Conservation (phyloP, 2,797 vertebrate genomes). For the Spinus pinus region DNA sequence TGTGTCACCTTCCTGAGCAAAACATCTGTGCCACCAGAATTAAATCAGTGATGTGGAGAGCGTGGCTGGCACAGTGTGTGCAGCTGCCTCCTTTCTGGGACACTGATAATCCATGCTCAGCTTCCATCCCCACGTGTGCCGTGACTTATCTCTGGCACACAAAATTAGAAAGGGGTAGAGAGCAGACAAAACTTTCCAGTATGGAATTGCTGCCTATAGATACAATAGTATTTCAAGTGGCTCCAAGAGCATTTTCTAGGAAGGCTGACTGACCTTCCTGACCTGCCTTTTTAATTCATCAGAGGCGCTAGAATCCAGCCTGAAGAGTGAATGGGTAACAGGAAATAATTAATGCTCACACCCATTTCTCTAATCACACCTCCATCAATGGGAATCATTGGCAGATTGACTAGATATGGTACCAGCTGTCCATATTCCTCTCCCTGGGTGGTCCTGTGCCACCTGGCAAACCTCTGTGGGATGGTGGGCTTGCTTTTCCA, state of each 20-base stretch:
- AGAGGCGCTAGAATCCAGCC: neutral
- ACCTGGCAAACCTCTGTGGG: neutral
- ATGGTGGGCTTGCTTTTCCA: neutral
- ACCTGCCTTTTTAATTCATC: neutral
- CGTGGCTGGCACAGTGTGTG: neutral
- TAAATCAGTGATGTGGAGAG: neutral
- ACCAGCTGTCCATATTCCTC: neutral
- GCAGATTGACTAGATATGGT: neutral
- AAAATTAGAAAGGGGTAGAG: neutral
- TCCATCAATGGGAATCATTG: neutral
- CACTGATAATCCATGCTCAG: neutral
- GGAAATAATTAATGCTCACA: neutral
- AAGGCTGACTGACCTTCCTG: neutral
- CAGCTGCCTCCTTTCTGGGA: neutral
- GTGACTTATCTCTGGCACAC: slow-evolving; percentile 3
- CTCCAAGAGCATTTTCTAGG: neutral
- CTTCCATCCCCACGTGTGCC: neutral
- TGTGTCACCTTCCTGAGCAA: neutral
- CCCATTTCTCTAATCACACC: neutral
- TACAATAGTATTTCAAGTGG: neutral
- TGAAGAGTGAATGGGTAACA: neutral
- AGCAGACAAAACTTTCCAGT: neutral
- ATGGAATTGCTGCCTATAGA: slow-evolving; percentile 8
- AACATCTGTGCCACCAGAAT: neutral
- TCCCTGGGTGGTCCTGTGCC: neutral